A percentile compares a stretch with the other conserved stretches of the same genome.
phyloP scores from a whole-genome alignment of 2,888 invertebrate species.

The Eilema sororculum region DNA sequence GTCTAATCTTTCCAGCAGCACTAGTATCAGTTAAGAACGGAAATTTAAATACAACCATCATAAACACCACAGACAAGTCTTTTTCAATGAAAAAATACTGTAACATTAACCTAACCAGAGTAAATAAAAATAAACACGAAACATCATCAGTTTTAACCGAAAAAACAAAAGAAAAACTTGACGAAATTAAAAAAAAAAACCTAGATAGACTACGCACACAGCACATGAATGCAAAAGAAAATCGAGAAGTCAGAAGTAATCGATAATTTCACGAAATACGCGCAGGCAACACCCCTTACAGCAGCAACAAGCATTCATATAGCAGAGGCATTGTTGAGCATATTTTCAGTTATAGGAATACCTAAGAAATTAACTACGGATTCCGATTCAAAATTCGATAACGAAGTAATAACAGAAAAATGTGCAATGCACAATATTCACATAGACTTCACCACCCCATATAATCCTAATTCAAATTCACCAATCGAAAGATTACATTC shows the following conservation, averaged over 20 bases:
- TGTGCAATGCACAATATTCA: conserved; percentile 39
- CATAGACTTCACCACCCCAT: conserved; percentile 35
- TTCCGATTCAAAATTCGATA: conserved; percentile 49
- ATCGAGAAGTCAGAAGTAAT: too few relatives aligned
- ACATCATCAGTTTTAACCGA: too few relatives aligned
- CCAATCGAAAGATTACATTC: conserved; percentile 42
- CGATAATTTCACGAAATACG: conserved; percentile 51
- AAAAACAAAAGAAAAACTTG: too few relatives aligned
- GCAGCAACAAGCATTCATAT: conserved; percentile 36
- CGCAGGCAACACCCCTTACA: conserved; percentile 43
- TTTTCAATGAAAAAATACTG: too few relatives aligned
- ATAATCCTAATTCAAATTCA: conserved; percentile 43
- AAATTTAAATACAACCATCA: conserved; percentile 31
- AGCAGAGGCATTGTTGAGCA: conserved; percentile 17
- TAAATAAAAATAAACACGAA: too few relatives aligned
- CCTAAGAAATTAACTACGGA: conserved; percentile 50
- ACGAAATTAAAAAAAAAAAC: conserved; percentile 43
- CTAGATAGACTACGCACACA: too few relatives aligned
- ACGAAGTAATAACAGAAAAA: conserved; percentile 48
- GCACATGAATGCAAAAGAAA: too few relatives aligned
- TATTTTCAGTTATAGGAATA: conserved; percentile 35
- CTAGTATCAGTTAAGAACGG: conserved; percentile 38
- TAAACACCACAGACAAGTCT: conserved; percentile 36
- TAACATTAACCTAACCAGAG: too few relatives aligned
- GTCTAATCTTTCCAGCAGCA: conserved; percentile 33